A percentile compares a stretch with the other conserved stretches of the same genome.
These are phyloP conservation scores for Tetrao urogallus DNA, from an alignment of 2,113 vertebrate genomes.

Conservation along the genomic window DNA sequence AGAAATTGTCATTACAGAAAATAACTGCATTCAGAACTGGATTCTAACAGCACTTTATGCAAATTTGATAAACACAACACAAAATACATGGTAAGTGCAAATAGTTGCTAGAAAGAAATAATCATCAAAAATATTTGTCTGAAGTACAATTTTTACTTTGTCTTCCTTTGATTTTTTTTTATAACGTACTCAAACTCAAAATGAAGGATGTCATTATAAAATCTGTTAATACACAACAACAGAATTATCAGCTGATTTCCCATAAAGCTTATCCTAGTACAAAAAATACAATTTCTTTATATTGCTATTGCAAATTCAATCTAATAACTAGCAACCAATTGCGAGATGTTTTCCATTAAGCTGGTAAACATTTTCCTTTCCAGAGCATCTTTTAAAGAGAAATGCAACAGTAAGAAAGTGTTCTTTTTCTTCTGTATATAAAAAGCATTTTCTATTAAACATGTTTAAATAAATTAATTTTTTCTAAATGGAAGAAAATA, in stretches of 20 bases:
- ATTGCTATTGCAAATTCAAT: not conserved
- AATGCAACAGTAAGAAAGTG: not conserved
- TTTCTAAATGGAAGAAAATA: not conserved
- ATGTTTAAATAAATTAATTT: not conserved
- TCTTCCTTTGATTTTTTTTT: not conserved
- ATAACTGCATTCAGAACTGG: not conserved
- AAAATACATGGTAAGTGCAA: not conserved
- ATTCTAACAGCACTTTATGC: not conserved
- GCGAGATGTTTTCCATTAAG: not conserved
- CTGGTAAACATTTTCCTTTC: not conserved
- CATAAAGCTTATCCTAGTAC: not conserved
- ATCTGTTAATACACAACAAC: not conserved
- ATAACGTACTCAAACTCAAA: not conserved
- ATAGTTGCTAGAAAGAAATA: not conserved
- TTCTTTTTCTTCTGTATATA: not conserved
- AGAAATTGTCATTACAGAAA: not conserved
- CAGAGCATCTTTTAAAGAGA: not conserved
- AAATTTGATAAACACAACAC: not conserved
- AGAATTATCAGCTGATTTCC: not conserved
- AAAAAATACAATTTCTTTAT: not conserved
- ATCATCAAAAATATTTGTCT: not conserved
- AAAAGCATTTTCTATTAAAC: not conserved
- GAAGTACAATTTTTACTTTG: not conserved
- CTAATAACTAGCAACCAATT: not conserved
- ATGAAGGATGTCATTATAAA: slow-evolving; percentile 18